Conservation (phyloP, 2,113 vertebrate genomes). For the Pygoscelis adeliae region DNA sequence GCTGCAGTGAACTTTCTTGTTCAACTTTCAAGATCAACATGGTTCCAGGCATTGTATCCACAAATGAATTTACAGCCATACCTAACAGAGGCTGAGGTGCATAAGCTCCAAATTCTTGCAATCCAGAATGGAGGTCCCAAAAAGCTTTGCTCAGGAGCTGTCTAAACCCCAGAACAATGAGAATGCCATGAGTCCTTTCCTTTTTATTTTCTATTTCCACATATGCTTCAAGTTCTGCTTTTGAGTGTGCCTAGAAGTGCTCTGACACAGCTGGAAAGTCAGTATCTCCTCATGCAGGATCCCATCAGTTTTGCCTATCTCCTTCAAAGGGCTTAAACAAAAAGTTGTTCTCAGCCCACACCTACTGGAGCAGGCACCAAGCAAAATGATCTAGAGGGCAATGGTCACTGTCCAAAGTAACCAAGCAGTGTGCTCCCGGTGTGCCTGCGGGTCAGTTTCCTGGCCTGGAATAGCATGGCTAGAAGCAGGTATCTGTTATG, state of each 20-base stretch:
- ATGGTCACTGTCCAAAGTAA: not conserved
- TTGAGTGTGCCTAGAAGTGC: not conserved
- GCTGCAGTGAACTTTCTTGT: not conserved
- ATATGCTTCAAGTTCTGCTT: not conserved
- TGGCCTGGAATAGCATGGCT: not conserved
- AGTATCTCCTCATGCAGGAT: not conserved
- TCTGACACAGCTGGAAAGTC: not conserved
- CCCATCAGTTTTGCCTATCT: not conserved
- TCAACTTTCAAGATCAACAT: not conserved
- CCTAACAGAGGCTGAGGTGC: not conserved
- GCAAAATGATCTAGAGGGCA: rapidly evolving
- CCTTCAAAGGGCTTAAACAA: not conserved
- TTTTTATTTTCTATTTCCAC: not conserved
- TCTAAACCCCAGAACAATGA: not conserved
- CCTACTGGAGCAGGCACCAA: not conserved
- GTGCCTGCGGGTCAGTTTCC: not conserved
- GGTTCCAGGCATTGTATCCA: not conserved
- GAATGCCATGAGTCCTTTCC: not conserved
- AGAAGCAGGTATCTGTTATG: not conserved
- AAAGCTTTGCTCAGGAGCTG: not conserved
- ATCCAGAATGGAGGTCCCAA: not conserved
- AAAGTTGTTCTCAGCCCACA: not conserved
- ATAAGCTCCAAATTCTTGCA: not conserved
- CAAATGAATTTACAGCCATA: not conserved
- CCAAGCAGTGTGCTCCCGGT: rapidly evolving